Conservation (phyloP, 2,113 vertebrate genomes). For the Climacteris rufus region DNA sequence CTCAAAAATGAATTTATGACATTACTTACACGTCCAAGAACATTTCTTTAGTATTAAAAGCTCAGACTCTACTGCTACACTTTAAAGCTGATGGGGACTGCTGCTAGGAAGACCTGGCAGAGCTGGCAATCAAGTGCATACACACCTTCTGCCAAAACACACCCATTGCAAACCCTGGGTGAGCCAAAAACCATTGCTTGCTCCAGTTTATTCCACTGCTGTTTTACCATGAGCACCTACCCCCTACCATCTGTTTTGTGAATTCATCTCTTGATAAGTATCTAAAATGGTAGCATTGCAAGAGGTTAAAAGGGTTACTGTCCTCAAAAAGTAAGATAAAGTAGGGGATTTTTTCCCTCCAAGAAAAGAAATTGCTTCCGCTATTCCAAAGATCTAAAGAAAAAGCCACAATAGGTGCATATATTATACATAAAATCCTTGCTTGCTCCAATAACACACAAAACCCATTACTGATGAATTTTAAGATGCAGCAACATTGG, state of each 20-base stretch:
- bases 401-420: background rate
- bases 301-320: background rate
- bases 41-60: background rate
- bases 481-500: background rate
- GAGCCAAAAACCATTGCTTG: background rate
- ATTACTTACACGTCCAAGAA: background rate
- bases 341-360: rapidly evolving
- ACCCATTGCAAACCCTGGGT: background rate
- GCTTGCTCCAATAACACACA: rapidly evolving
- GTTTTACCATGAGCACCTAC: background rate
- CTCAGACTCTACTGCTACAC: background rate
- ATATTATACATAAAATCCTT: background rate
- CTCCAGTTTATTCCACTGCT: background rate
- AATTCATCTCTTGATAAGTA: background rate
- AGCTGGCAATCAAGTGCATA: background rate
- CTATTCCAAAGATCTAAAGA: background rate
- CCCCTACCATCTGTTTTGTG: background rate
- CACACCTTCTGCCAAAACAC: background rate
- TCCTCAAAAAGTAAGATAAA: background rate
- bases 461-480: background rate
- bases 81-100: background rate
- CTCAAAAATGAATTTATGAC: background rate
- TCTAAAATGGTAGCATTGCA: background rate
- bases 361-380: background rate
- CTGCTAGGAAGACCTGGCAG: background rate